phyloP scores from a whole-genome alignment of 2,113 vertebrate genomes.

The Megaceryle maxima region DNA sequence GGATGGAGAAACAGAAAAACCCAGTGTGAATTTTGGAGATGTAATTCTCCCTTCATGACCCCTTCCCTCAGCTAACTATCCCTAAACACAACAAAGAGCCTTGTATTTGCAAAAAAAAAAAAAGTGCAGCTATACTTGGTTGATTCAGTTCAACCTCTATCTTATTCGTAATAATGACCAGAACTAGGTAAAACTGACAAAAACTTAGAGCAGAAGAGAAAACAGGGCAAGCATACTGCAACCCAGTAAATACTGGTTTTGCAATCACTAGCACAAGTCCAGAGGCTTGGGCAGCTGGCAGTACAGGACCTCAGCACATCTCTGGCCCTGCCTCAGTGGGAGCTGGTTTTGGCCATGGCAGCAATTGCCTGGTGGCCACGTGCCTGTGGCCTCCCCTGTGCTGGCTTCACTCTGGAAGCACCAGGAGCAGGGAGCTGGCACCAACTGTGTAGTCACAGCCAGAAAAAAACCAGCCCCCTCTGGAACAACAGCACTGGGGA shows the following conservation, averaged over 20 bases:
- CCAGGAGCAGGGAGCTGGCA: not conserved
- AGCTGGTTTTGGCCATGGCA: not conserved
- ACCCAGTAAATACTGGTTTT: not conserved
- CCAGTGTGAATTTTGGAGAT: not conserved
- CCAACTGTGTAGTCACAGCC: accelerated
- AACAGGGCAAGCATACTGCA: not conserved
- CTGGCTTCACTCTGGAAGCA: not conserved
- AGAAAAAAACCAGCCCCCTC: not conserved
- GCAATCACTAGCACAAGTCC: not conserved
- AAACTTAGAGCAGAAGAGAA: not conserved
- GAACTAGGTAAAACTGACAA: not conserved
- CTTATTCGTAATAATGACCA: not conserved
- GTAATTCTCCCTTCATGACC: not conserved
- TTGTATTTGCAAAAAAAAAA: not conserved
- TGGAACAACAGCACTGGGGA: accelerated
- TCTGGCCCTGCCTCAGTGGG: not conserved
- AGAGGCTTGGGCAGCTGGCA: not conserved
- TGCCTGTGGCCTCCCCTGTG: not conserved
- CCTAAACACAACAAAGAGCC: not conserved
- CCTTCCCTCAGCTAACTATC: not conserved
- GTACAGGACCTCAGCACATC: not conserved
- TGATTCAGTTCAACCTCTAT: not conserved
- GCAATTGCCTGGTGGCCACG: accelerated
- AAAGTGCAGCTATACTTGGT: not conserved
- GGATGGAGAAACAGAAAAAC: not conserved